Percentiles rank a stretch among this genome's conserved stretches.
Evolutionary conservation across 2,797 vertebrate genomes (phyloP).

Genomic region (Liparis tanakae): DNA sequence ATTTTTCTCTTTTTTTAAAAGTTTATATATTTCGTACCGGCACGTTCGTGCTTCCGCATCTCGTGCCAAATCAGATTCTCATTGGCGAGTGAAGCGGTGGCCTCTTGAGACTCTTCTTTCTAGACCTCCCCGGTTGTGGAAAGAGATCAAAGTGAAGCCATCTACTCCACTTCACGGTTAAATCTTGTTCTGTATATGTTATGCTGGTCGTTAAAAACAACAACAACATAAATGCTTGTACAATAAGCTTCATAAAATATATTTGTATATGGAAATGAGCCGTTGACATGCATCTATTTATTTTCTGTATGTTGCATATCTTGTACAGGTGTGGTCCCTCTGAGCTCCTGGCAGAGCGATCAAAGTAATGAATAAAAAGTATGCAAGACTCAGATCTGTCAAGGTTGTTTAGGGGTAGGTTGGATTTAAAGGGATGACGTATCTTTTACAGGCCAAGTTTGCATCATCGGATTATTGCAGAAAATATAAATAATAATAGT

Average conservation of each 20-base stretch:
- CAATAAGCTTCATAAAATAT: conserved; percentile 86
- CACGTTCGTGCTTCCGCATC: conserved; percentile 44
- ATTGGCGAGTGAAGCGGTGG: conserved; percentile 19
- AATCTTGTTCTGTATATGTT: conserved; percentile 81
- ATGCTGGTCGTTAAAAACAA: conserved; percentile 60
- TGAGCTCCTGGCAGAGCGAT: conserved; percentile 66
- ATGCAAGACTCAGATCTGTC: conserved; percentile 59
- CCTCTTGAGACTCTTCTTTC: conserved; percentile 15
- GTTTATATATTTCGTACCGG: conserved; percentile 68
- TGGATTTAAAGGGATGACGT: not conserved
- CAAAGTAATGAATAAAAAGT: conserved; percentile 85
- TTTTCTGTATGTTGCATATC: conserved; percentile 85
- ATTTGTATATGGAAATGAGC: conserved; percentile 92
- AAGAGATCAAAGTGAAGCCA: conserved; percentile 28
- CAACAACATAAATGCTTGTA: conserved; percentile 86
- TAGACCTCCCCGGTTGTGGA: conserved; percentile 18
- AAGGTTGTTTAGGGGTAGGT: not conserved
- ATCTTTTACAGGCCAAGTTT: too few species aligned
- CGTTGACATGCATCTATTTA: conserved; percentile 90
- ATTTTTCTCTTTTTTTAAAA: conserved; percentile 31
- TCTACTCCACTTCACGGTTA: conserved; percentile 61
- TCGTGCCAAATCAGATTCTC: conserved; percentile 46
- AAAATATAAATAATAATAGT: too few species aligned
- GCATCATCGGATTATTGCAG: too few species aligned
- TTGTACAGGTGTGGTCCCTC: conserved; percentile 65